Conservation (phyloP, 2,113 vertebrate species). For the Panthera leo region DNA sequence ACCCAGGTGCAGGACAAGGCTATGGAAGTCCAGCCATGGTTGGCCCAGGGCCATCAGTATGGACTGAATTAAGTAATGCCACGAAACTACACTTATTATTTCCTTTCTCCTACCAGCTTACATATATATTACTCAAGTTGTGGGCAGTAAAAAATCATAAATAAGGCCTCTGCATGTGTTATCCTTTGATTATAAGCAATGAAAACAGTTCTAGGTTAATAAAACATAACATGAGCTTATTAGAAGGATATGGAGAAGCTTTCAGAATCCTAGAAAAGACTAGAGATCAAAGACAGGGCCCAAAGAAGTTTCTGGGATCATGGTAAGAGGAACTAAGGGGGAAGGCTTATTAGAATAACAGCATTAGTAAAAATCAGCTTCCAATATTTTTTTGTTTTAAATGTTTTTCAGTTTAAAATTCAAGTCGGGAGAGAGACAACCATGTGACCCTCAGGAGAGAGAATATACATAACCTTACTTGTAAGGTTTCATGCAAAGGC, state of each 20-base stretch:
- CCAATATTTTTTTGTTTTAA: not conserved
- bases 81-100: not conserved
- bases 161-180: not conserved
- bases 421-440: not conserved
- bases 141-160: not conserved
- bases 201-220: not conserved
- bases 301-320: not conserved
- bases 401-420: not conserved
- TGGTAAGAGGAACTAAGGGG: not conserved
- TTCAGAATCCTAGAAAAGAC: not conserved
- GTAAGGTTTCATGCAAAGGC: not conserved
- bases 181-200: not conserved
- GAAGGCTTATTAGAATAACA: not conserved
- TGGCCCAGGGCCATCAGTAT: not conserved
- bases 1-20: not conserved
- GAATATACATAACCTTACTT: not conserved
- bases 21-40: not conserved
- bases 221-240: not conserved
- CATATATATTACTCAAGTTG: not conserved
- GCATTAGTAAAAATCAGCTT: not conserved
- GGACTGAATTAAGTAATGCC: not conserved
- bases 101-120: not conserved
- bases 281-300: not conserved
- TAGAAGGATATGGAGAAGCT: not conserved
- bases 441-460: accelerated